These are phyloP conservation scores for Okapia johnstoni DNA, from an alignment of 2,113 vertebrate genomes.

Conservation along the genomic window DNA sequence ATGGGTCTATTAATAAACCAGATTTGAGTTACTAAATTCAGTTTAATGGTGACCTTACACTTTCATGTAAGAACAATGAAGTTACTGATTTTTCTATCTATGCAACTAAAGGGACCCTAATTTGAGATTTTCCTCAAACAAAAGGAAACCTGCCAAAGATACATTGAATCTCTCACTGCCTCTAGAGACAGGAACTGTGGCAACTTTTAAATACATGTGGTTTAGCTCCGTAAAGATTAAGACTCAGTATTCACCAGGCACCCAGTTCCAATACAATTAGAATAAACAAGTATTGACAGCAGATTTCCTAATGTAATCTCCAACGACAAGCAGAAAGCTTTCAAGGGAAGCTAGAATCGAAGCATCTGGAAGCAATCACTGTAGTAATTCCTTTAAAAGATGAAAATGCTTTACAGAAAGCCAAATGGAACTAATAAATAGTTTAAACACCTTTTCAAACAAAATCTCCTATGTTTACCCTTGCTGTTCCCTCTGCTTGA, in stretches of 20 bases:
- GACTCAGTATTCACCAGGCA: neutral
- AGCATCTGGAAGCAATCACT: conserved; percentile 13
- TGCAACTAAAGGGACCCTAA: neutral
- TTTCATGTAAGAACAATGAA: neutral
- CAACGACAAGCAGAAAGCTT: neutral
- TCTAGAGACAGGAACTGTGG: neutral
- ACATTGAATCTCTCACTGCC: neutral
- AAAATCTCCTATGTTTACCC: neutral
- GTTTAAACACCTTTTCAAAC: neutral
- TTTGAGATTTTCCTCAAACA: neutral
- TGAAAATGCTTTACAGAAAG: conserved; percentile 8
- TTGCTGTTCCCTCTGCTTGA: neutral
- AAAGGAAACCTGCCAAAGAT: neutral
- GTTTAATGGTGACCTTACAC: neutral
- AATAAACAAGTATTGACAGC: conserved; percentile 21
- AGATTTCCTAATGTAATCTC: conserved; percentile 35
- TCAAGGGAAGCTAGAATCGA: conserved; percentile 4
- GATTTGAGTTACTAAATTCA: neutral
- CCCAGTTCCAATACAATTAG: neutral
- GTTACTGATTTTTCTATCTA: neutral
- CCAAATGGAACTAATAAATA: neutral
- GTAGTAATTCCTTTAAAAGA: neutral
- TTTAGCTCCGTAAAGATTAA: neutral
- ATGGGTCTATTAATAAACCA: neutral
- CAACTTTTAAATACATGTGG: neutral